Base-by-base conservation (phyloP, 2,888 invertebrate genomes). In the Acanthosepion esculentum region DNA sequence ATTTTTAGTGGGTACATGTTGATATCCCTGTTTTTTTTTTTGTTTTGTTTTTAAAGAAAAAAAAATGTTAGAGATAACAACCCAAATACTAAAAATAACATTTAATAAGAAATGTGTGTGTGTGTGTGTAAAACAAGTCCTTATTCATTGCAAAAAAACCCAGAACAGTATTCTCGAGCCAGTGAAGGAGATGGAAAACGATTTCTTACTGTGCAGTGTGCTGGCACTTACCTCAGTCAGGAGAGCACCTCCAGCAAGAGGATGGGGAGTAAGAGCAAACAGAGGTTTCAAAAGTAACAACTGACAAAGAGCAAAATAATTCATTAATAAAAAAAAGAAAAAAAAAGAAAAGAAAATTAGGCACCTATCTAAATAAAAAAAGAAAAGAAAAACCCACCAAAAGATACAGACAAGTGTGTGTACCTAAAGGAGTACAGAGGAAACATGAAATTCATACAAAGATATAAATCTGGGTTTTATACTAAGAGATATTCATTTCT, bases 141-240 rank as follows among this genome's bases (percentile, higher is more conserved):
- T 55, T 55, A 20, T 18, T 4, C 15, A 78, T 78, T n/a, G n/a
- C n/a, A 93, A 93, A 92, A 41, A 41, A 50, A 48, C 93, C 50
- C 50, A 29, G 48, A 93, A 48, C 93, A 93, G 93, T 93, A 50
- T 93, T 93, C 53, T 53, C 48, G 53, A 93, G 26, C 93, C 93
- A 93, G 93, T n/a, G 50, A n/a, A 18, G 93, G 48, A 93, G 48
- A 53, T 93, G 93, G 93, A 53, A 93, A n/a, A 93, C 10, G 53
- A 29, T 20, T 93, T 48, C 20, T 93, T 93, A 93, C 93, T 93
- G 93, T 93, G 93, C 53, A 53, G 93, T 48, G 53, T 26, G 53
- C 93, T 26, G 29, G 50, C 53, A 93, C 93, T 93, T 93, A 93
- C 93, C 93, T 53, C 33, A 15, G 53, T 93, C 53, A 29, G 78